phyloP scores from a whole-genome alignment of 2,113 vertebrate species.

The Chloroceryle aenea region DNA sequence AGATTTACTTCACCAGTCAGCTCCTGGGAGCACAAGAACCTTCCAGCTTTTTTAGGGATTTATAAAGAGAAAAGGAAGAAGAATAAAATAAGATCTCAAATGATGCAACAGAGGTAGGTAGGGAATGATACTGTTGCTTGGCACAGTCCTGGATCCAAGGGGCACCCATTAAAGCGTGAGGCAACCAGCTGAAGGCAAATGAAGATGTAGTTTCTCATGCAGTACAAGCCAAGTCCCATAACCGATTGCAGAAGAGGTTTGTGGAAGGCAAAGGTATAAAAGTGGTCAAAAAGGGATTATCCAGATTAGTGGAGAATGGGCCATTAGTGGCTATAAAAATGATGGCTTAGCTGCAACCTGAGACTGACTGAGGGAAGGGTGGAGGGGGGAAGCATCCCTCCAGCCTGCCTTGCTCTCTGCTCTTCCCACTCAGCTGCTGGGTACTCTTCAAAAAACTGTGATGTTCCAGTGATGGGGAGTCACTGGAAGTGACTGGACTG shows the following conservation, averaged over 20 bases:
- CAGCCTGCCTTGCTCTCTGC: not conserved
- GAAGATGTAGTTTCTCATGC: not conserved
- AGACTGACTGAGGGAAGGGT: not conserved
- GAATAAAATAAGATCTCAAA: not conserved
- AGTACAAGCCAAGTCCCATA: not conserved
- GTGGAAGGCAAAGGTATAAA: conserved; percentile 43
- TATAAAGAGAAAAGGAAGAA: not conserved
- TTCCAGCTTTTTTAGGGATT: conserved; percentile 41
- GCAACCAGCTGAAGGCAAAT: not conserved
- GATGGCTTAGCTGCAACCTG: conserved; percentile 46
- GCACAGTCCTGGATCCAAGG: not conserved
- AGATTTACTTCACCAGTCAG: conserved; percentile 24
- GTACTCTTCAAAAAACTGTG: not conserved
- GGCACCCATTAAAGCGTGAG: not conserved
- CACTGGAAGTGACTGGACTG: not conserved
- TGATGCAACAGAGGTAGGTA: not conserved
- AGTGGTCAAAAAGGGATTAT: conserved; percentile 53
- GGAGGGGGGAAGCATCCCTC: not conserved
- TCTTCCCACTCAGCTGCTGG: not conserved
- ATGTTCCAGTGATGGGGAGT: not conserved
- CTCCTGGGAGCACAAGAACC: conserved; percentile 5
- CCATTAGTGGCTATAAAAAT: conserved; percentile 59
- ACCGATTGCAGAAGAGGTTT: not conserved
- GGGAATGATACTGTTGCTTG: not conserved
- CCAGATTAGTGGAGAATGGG: conserved; percentile 38